These are phyloP conservation scores for Amblyopsis hoosieri DNA, from an alignment of 2,797 vertebrate species.

Conservation along the genomic window DNA sequence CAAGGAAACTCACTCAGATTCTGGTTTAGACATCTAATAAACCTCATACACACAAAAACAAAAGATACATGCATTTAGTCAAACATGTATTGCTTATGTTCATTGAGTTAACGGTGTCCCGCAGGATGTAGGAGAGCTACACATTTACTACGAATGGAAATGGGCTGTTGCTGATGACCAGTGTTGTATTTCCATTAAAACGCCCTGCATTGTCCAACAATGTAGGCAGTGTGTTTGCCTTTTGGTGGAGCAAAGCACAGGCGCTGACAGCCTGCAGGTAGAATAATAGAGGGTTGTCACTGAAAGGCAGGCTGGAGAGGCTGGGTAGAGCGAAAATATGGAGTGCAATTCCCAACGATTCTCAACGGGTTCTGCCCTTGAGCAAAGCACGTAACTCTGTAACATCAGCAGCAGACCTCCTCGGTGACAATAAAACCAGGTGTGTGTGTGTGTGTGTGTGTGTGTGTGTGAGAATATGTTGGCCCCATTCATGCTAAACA, in stretches of 20 bases:
- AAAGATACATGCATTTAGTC: too few species aligned
- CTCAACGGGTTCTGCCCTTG: conserved; percentile 11
- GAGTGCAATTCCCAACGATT: conserved; percentile 8
- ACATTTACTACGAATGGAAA: conserved; percentile 39
- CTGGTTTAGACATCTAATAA: too few species aligned
- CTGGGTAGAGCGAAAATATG: conserved; percentile 14
- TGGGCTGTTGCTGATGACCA: not conserved
- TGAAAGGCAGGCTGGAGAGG: conserved; percentile 26
- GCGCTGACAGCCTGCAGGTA: conserved; percentile 21
- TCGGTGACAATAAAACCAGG: conserved; percentile 1
- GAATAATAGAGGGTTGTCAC: conserved; percentile 19
- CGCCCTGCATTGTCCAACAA: not conserved
- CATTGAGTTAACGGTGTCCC: conserved; percentile 31
- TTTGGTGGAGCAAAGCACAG: conserved; percentile 13
- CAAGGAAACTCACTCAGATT: too few species aligned
- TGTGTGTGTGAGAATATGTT: conserved; percentile 6
- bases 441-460: conserved; percentile 16
- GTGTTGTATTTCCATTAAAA: not conserved
- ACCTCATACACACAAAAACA: too few species aligned
- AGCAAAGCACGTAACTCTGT: conserved; percentile 15
- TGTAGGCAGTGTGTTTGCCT: not conserved
- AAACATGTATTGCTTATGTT: too few species aligned
- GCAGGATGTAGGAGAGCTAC: conserved; percentile 29
- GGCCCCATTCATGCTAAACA: not conserved
- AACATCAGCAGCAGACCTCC: not conserved